A percentile compares a stretch with the other conserved stretches of the same genome.
Conservation (phyloP, 92 coral and sea anemone species). For the Epizoanthus stellaris region DNA sequence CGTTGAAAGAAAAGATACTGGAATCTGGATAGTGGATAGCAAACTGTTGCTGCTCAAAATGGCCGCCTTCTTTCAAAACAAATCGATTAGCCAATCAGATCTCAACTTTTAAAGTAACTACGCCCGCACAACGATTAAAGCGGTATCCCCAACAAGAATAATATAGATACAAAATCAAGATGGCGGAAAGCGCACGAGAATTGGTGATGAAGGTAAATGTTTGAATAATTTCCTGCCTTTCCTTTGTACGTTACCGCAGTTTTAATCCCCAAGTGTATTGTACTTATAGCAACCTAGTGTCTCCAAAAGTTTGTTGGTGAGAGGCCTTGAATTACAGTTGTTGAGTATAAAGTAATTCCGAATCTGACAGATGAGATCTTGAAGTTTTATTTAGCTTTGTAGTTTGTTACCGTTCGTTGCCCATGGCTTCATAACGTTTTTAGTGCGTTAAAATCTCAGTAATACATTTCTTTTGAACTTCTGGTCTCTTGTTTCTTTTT, state of each 20-base stretch:
- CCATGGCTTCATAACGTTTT: not conserved
- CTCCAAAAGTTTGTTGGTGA: not conserved
- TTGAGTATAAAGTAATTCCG: not conserved
- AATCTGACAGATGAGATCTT: constrained; percentile 12
- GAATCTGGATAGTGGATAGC: too few species aligned
- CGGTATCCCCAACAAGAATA: not conserved
- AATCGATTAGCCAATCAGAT: constrained; percentile 20
- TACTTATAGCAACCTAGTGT: not conserved
- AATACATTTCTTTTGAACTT: not conserved
- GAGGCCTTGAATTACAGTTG: not conserved
- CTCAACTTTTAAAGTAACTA: not conserved
- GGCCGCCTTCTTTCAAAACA: constrained; percentile 42
- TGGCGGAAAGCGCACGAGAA: constrained; percentile 46
- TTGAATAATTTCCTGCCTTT: not conserved
- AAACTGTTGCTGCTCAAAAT: not conserved
- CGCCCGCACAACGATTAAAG: constrained; percentile 21
- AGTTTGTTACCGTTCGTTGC: not conserved
- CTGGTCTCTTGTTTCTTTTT: not conserved
- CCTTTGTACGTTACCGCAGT: not conserved
- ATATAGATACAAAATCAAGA: not conserved
- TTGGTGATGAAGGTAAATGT: constrained; percentile 30
- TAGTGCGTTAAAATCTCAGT: not conserved
- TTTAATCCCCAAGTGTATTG: not conserved
- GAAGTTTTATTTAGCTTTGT: not conserved
- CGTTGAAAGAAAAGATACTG: too few species aligned